These are phyloP conservation scores for Cirrhinus mrigala DNA, from an alignment of 2,797 vertebrate genomes.

Conservation along the genomic window DNA sequence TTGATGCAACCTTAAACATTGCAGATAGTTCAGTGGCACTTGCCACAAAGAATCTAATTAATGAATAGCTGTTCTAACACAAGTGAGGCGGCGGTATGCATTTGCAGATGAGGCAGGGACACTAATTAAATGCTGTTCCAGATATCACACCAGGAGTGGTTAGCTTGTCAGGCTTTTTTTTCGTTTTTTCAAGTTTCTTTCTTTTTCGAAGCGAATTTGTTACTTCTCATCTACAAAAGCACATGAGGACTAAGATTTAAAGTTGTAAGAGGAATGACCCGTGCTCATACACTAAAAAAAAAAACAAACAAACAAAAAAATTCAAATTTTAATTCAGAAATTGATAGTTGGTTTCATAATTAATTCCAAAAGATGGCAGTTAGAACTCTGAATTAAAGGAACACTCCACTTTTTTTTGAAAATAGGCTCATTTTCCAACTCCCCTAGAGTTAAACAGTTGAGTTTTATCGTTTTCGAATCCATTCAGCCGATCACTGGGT, in stretches of 20 bases:
- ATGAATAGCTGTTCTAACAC: slow-evolving; percentile 90
- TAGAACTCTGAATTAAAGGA: background rate
- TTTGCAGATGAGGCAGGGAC: slow-evolving; percentile 91
- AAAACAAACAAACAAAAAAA: too few species aligned
- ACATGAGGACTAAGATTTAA: background rate
- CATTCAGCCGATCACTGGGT: too few species aligned
- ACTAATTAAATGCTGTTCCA: slow-evolving; percentile 86
- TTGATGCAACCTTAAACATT: slow-evolving; percentile 98
- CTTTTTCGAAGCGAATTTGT: slow-evolving; percentile 34
- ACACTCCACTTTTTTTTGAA: too few species aligned
- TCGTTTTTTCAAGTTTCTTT: slow-evolving; percentile 48
- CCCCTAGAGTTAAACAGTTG: too few species aligned
- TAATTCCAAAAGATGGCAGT: background rate
- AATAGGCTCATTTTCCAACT: too few species aligned
- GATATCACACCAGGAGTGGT: slow-evolving; percentile 71
- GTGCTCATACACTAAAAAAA: background rate
- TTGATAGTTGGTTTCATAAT: background rate
- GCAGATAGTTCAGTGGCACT: slow-evolving; percentile 92
- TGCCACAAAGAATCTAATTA: slow-evolving; percentile 96
- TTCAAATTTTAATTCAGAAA: background rate
- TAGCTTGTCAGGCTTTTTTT: slow-evolving; percentile 59
- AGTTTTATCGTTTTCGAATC: too few species aligned
- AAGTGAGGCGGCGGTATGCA: slow-evolving; percentile 87
- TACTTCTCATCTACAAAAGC: slow-evolving; percentile 16
- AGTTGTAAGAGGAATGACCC: background rate